Percentiles rank a stretch among this genome's conserved stretches.
phyloP scores from a whole-genome alignment of 2,888 invertebrate genomes.

The Capitulum mitella region DNA sequence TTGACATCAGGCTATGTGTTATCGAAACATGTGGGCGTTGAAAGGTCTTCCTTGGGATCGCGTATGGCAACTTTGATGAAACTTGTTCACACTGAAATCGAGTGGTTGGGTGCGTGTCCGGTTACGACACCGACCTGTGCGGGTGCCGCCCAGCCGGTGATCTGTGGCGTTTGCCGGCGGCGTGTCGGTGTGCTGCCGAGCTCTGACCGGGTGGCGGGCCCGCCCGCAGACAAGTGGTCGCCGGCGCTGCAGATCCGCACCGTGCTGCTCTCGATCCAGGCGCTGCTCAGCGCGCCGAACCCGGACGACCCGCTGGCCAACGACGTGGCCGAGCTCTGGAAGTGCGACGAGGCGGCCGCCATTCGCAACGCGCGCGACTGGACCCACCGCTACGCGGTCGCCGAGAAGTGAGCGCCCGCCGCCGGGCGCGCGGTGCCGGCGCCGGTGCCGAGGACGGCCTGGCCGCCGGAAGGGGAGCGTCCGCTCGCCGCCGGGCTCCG shows the following conservation, averaged over 20 bases:
- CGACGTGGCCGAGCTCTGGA: conserved; percentile 99
- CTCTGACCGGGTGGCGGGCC: too few relatives aligned
- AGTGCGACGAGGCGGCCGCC: conserved; percentile 92
- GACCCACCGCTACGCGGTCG: conserved; percentile 92
- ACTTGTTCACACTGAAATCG: too few relatives aligned
- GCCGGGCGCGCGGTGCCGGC: not conserved
- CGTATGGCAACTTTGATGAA: too few relatives aligned
- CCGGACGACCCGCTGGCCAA: conserved; percentile 98
- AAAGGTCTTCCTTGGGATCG: too few relatives aligned
- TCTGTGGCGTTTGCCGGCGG: not conserved
- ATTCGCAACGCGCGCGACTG: conserved; percentile 93
- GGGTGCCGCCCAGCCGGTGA: too few relatives aligned
- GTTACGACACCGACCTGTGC: too few relatives aligned
- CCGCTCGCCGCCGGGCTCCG: too few relatives aligned
- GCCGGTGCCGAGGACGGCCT: not conserved
- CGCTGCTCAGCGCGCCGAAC: conserved; percentile 95
- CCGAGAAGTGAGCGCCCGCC: conserved; percentile 48
- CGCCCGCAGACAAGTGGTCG: conserved; percentile 81
- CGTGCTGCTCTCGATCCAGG: conserved; percentile 96
- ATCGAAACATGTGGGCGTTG: too few relatives aligned
- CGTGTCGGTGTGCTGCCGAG: not conserved
- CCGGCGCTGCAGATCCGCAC: conserved; percentile 99
- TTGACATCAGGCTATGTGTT: too few relatives aligned
- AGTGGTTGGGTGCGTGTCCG: too few relatives aligned
- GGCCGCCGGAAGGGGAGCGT: too few relatives aligned